phyloP scores from a whole-genome alignment of 2,797 vertebrate species.

The Graptemys geographica region DNA sequence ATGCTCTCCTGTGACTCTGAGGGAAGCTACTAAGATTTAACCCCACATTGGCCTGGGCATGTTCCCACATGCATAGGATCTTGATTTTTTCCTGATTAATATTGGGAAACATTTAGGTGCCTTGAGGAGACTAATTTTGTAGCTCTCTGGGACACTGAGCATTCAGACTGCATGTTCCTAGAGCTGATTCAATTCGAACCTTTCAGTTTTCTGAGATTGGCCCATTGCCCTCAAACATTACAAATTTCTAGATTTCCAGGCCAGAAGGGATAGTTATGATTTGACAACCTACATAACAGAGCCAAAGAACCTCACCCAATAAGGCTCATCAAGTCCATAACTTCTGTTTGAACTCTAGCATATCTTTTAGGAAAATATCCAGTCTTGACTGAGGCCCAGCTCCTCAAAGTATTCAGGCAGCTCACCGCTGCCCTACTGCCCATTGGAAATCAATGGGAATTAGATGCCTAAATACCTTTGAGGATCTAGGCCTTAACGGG shows the following conservation, averaged over 20 bases:
- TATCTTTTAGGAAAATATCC: neutral
- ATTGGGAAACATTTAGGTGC: neutral
- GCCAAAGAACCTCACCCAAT: constrained; percentile 7
- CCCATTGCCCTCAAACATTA: neutral
- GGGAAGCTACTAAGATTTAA: neutral
- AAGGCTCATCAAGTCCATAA: neutral
- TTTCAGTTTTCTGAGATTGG: neutral
- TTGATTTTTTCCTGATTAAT: constrained; percentile 2
- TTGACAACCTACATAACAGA: neutral
- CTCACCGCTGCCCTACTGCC: neutral
- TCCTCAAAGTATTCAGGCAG: neutral
- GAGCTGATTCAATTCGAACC: neutral
- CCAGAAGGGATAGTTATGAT: neutral
- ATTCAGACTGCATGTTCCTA: neutral
- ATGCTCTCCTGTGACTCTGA: neutral
- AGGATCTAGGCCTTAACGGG: neutral
- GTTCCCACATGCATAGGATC: neutral
- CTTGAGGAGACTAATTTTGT: neutral
- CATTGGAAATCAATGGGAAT: neutral
- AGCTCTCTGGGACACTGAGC: neutral
- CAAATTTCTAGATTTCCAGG: neutral
- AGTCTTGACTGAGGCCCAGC: neutral
- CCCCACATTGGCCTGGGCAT: neutral
- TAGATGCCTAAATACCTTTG: neutral
- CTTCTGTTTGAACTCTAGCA: neutral